Evolutionary conservation across 2,113 vertebrate species (phyloP).

Genomic region (Trinectes maculatus): DNA sequence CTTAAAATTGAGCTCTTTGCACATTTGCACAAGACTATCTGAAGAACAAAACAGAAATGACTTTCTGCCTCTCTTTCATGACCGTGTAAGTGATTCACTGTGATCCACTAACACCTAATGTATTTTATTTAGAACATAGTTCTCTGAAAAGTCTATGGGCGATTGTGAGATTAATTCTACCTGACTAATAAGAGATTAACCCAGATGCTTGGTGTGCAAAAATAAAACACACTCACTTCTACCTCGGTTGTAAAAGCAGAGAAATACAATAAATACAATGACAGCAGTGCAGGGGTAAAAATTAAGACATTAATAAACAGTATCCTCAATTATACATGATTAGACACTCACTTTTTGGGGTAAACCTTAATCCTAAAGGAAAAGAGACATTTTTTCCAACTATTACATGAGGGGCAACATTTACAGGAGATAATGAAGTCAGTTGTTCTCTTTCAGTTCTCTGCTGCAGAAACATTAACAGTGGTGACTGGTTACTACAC

Average conservation of each 20-base stretch:
- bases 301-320: no score
- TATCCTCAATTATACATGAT: no score
- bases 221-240: slow-evolving; percentile 57
- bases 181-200: slow-evolving; percentile 82
- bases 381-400: no score
- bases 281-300: slow-evolving; percentile 26
- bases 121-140: slow-evolving; percentile 59
- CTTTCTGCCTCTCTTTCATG: background rate
- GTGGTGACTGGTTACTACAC: no score
- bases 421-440: no score
- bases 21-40: no score
- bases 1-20: background rate
- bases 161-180: slow-evolving; percentile 76
- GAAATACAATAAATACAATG: slow-evolving; percentile 29
- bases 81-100: slow-evolving; percentile 16
- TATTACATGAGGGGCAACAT: no score
- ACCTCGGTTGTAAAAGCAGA: slow-evolving; percentile 29
- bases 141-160: slow-evolving; percentile 68
- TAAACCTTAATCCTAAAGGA: background rate
- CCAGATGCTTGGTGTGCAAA: slow-evolving; percentile 69
- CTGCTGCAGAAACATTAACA: no score
- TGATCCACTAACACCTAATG: slow-evolving; percentile 27
- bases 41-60: background rate
- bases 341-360: background rate
- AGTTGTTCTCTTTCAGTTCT: no score